Conservation (phyloP, 2,113 vertebrate species). For the crab-eating macaque (Macaca fascicularis) region T2T-MFA8v1.1 NC_088387.1:93412501-93413000, state of each 20-base stretch:
- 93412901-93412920: not conserved
- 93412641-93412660: not conserved
- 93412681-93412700: not conserved
- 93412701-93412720: not conserved
- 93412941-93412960: too few species aligned
- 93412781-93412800: not conserved
- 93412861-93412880: not conserved
- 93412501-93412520: not conserved
- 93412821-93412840: not conserved
- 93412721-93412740: not conserved
- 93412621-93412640: not conserved
- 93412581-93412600: not conserved
- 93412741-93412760: not conserved
- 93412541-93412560: not conserved
- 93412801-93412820: not conserved
- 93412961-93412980: too few species aligned
- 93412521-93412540: not conserved
- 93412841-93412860: not conserved
- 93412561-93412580: not conserved
- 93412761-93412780: not conserved
- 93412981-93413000: not conserved
- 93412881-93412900: not conserved
- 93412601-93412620: not conserved
- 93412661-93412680: not conserved
- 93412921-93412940: not conserved